Conservation (phyloP, 1,140 invertebrate species). For the Anastrepha obliqua region DNA sequence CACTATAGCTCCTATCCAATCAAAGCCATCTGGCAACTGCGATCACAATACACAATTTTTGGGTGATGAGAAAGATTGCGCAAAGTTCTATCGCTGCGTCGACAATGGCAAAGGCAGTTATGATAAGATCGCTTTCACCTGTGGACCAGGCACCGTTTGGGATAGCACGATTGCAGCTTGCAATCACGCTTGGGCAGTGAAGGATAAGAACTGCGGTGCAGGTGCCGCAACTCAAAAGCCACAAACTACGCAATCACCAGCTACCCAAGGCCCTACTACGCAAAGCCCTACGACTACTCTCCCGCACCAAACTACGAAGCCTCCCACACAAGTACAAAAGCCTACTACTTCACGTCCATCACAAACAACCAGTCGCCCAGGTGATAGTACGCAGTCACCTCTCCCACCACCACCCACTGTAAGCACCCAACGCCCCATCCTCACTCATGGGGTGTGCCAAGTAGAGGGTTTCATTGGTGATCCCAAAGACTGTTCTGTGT, state of each 20-base stretch:
- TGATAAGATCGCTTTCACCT: conserved; percentile 79
- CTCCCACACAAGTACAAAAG: conserved; percentile 53
- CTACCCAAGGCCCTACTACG: conserved; percentile 20
- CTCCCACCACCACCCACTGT: not conserved
- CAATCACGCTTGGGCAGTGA: conserved; percentile 76
- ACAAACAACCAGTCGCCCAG: conserved; percentile 46
- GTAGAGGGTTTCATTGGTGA: conserved; percentile 66
- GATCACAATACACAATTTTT: conserved; percentile 77
- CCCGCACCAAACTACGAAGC: conserved; percentile 50
- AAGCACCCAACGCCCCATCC: conserved; percentile 3
- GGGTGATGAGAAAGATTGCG: conserved; percentile 78
- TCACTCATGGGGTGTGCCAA: conserved; percentile 59
- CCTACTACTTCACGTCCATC: conserved; percentile 8
- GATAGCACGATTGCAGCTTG: conserved; percentile 78
- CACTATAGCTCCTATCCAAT: not conserved
- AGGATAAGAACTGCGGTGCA: conserved; percentile 61
- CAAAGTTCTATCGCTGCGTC: conserved; percentile 82
- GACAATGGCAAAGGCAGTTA: conserved; percentile 78
- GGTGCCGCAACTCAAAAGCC: not conserved
- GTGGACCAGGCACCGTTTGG: conserved; percentile 81
- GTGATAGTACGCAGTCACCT: conserved; percentile 55
- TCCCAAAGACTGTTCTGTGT: conserved; percentile 79
- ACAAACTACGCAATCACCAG: conserved; percentile 44
- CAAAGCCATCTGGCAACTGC: conserved; percentile 65
- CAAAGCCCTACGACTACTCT: conserved; percentile 25